Evolutionary conservation across 2,113 vertebrate species (phyloP).

Genomic region (Ovis canadensis): DNA sequence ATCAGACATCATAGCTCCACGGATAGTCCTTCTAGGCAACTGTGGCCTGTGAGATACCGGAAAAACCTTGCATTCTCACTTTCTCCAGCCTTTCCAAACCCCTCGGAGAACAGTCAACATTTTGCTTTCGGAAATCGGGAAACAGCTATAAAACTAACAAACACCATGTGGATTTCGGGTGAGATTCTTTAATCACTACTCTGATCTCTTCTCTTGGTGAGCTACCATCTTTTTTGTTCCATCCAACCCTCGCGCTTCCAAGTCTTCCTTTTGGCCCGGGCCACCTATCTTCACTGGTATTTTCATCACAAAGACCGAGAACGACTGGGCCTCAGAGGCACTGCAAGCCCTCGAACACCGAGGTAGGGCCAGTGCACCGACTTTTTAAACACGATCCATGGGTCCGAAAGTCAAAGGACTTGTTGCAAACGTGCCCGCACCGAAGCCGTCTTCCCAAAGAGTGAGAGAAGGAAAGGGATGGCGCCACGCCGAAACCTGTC

Average conservation of each 20-base stretch:
- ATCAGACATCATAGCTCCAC: not conserved
- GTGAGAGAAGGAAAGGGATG: not conserved
- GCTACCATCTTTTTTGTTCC: constrained; percentile 28
- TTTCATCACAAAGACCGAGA: constrained; percentile 19
- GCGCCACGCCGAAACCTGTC: not conserved
- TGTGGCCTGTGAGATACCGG: not conserved
- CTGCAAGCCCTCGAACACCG: not conserved
- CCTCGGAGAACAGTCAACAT: not conserved
- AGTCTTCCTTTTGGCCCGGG: not conserved
- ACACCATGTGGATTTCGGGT: not conserved
- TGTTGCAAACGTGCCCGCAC: constrained; percentile 47
- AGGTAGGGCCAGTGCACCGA: not conserved
- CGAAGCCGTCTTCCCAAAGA: not conserved
- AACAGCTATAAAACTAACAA: not conserved
- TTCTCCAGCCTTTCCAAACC: not conserved
- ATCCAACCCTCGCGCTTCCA: not conserved
- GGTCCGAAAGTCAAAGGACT: constrained; percentile 40
- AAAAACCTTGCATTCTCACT: not conserved
- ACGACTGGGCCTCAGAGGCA: not conserved
- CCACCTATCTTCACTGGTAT: not conserved
- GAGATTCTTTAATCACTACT: not conserved
- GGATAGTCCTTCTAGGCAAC: not conserved
- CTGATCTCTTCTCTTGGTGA: not conserved
- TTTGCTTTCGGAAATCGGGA: not conserved
- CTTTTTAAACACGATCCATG: not conserved